phyloP scores from a whole-genome alignment of 2,888 invertebrate genomes.

The Nematopogon swammerdamellus region DNA sequence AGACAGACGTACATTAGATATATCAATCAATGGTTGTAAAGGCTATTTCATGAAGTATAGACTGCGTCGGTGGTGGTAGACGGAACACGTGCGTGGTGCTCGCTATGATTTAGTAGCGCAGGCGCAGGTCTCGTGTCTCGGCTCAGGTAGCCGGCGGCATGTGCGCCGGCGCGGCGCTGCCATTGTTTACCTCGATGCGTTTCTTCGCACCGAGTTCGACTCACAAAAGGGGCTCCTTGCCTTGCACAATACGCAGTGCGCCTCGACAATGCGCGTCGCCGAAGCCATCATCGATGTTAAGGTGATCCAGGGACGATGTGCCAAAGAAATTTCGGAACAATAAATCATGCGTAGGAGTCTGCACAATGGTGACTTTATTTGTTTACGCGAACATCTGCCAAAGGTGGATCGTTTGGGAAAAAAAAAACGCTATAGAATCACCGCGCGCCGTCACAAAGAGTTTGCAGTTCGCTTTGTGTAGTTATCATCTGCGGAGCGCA shows the following conservation, averaged over 20 bases:
- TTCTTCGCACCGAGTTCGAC: conserved; percentile 21
- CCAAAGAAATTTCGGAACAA: conserved; percentile 17
- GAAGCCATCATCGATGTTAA: conserved; percentile 34
- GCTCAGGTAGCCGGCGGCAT: conserved; percentile 42
- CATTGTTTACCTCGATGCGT: conserved; percentile 38
- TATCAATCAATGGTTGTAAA: no score
- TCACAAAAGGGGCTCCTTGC: conserved; percentile 28
- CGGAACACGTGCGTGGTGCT: neutral
- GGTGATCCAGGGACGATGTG: conserved; percentile 23
- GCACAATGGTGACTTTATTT: conserved; percentile 34
- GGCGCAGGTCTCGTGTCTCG: conserved; percentile 22
- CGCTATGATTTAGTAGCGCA: neutral
- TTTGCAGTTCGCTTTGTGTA: neutral
- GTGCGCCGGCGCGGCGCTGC: conserved; percentile 26
- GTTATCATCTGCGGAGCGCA: neutral
- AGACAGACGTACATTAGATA: no score
- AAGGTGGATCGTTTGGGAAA: conserved; percentile 12
- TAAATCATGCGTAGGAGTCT: conserved; percentile 48
- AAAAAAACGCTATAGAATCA: neutral
- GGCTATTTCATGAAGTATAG: no score
- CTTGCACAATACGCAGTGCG: conserved; percentile 42
- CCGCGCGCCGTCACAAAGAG: neutral
- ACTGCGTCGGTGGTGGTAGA: no score
- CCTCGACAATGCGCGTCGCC: conserved; percentile 18
- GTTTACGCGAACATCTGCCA: conserved; percentile 49